phyloP scores from a whole-genome alignment of 2,888 invertebrate species.

The Apamea epomidion region DNA sequence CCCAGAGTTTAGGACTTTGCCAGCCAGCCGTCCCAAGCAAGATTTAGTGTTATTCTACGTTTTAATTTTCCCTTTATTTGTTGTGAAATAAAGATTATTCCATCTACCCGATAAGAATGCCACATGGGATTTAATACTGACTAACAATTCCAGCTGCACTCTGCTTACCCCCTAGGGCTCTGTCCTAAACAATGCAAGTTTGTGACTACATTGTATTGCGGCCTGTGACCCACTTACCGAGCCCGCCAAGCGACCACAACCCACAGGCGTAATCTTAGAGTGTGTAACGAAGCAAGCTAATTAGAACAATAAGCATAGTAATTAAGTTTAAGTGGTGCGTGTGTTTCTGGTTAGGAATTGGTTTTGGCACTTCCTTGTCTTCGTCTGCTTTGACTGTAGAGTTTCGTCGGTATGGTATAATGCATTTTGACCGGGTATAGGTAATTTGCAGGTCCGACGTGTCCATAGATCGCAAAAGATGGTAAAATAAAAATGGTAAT shows the following conservation, averaged over 20 bases:
- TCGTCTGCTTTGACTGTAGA: not conserved
- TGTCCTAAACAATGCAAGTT: slow-evolving; percentile 29
- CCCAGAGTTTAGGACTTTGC: not conserved
- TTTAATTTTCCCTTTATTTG: not conserved
- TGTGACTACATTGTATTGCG: slow-evolving; percentile 33
- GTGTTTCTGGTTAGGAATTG: not conserved
- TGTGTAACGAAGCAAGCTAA: slow-evolving; percentile 50
- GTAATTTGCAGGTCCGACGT: not conserved
- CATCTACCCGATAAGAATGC: not conserved
- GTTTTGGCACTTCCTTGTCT: slow-evolving; percentile 5
- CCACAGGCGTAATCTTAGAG: slow-evolving; percentile 47
- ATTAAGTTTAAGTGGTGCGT: slow-evolving; percentile 41
- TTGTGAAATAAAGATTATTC: not conserved
- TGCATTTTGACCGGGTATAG: not conserved
- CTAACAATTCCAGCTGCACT: slow-evolving; percentile 21
- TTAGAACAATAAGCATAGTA: slow-evolving; percentile 54
- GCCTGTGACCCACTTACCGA: slow-evolving; percentile 40
- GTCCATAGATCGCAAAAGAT: too few relatives aligned
- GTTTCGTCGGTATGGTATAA: too few relatives aligned
- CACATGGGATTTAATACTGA: not conserved
- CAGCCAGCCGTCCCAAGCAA: not conserved
- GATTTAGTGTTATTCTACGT: not conserved
- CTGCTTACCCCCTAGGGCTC: not conserved
- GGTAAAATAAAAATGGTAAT: too few relatives aligned
- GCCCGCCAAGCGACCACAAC: slow-evolving; percentile 36